Evolutionary conservation across 2,113 vertebrate species (phyloP), one percentile per base, ranked within the genome.

Genomic region (Xenopus borealis): DNA sequence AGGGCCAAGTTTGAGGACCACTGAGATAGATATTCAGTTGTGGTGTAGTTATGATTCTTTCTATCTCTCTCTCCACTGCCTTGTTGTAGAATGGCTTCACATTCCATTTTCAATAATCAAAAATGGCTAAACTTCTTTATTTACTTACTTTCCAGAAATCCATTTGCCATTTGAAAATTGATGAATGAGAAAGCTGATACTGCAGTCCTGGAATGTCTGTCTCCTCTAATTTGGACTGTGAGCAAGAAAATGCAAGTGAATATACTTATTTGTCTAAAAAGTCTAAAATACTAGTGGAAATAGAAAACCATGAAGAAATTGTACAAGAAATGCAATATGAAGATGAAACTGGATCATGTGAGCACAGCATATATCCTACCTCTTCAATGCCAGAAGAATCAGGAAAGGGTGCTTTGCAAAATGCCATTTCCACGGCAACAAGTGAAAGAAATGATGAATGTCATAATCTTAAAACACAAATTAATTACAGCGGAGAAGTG

Each of bases 351-450:
- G 77, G 20, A 80, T 66, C 65, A 81, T 81, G 59, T 69, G 83
- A 82, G 85, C 82, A 47, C 67, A 75, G 33, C 14, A 10, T 40
- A 30, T 57, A 10, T 20, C 7, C 23, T 80, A 11, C 72, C 72
- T 30, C 62, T 12, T 73, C 72, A 79, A 9, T 6, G 5, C 33
- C 33, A 3, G 13, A 81, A 79, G 79, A 82, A 0, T 71, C 62
- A 68, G 69, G 87, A 53, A 78, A 82, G 90, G 4, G 87, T 83
- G 0, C 84, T 94, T 72, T 84, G 14, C 84, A 91, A 65, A 77
- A 85, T 61, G 83, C 89, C 68, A 79, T 71, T 74, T 78, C 85
- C 23, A 74, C 80, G 18, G 81, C 69, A 57, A 76, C 81, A 2
- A 65, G 81, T 46, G 84, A 83, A 59, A 90, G 86, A 79, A 87